phyloP scores from a whole-genome alignment of 2,113 vertebrate species.

The Chaenogobius annularis region DNA sequence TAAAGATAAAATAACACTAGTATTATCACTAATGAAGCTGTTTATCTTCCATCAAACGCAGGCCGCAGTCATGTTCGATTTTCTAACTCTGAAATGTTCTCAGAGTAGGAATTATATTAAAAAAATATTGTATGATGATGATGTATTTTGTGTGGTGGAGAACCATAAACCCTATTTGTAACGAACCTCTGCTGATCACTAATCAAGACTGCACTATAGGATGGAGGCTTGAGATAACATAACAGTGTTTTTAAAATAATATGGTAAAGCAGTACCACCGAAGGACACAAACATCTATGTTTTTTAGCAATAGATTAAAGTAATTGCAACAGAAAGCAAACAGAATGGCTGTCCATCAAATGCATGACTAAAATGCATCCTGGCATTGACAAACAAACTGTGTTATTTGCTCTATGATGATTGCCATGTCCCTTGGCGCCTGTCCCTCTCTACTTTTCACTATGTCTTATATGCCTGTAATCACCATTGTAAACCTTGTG shows the following conservation, averaged over 20 bases:
- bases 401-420: conserved; percentile 57
- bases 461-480: conserved; percentile 68
- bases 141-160: background rate
- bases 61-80: too few species aligned
- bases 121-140: background rate
- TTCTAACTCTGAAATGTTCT: too few species aligned
- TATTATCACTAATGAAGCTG: too few species aligned
- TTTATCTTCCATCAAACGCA: too few species aligned
- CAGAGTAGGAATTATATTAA: too few species aligned
- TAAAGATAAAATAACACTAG: too few species aligned
- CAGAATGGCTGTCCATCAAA: background rate
- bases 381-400: conserved; percentile 39
- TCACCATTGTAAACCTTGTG: conserved; percentile 73
- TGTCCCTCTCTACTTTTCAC: conserved; percentile 52
- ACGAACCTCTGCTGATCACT: background rate
- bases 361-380: conserved; percentile 8
- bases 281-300: conserved; percentile 1
- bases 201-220: background rate
- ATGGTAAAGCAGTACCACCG: background rate
- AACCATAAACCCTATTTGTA: background rate
- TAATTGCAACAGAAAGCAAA: conserved; percentile 12
- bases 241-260: background rate
- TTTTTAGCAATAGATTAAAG: conserved; percentile 2
- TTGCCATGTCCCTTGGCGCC: conserved; percentile 49
- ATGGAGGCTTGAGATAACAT: background rate